Percentiles rank a stretch among this genome's conserved stretches.
Evolutionary conservation across 2,888 invertebrate species (phyloP).

Genomic region (Drosophila multiciliata): DNA sequence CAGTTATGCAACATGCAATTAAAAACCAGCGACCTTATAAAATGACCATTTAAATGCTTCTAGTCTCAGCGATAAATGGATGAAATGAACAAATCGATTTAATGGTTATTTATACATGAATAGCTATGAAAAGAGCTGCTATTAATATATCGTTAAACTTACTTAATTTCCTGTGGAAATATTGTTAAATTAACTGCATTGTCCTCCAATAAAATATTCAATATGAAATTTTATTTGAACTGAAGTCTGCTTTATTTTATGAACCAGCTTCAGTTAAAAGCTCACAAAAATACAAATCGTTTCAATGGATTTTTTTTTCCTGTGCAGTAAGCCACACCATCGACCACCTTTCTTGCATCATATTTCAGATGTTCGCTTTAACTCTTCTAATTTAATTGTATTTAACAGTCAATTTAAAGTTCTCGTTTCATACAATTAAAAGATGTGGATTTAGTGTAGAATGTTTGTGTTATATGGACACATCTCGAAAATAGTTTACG

Average conservation of each 20-base stretch:
- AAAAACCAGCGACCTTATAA: conserved; percentile 19
- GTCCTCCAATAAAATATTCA: not conserved
- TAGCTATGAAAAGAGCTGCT: not conserved
- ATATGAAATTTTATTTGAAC: not conserved
- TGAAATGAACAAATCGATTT: conserved; percentile 42
- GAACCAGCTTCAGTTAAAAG: not conserved
- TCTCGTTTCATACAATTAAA: not conserved
- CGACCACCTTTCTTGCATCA: not conserved
- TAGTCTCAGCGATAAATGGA: conserved; percentile 18
- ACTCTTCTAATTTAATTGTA: not conserved
- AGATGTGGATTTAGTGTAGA: not conserved
- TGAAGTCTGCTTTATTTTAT: not conserved
- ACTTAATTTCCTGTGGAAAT: not conserved
- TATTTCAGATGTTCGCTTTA: not conserved
- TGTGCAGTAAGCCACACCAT: not conserved
- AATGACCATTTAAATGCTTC: conserved; percentile 28
- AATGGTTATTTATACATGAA: conserved; percentile 1
- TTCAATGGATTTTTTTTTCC: not conserved
- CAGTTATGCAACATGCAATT: conserved; percentile 41
- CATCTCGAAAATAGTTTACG: not conserved
- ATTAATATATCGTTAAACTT: conserved; percentile 12
- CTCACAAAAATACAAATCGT: not conserved
- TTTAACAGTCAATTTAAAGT: not conserved
- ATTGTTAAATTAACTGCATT: not conserved
- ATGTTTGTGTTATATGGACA: not conserved